Conservation (phyloP, 2,888 invertebrate species). For the Trichacis sp. region DNA sequence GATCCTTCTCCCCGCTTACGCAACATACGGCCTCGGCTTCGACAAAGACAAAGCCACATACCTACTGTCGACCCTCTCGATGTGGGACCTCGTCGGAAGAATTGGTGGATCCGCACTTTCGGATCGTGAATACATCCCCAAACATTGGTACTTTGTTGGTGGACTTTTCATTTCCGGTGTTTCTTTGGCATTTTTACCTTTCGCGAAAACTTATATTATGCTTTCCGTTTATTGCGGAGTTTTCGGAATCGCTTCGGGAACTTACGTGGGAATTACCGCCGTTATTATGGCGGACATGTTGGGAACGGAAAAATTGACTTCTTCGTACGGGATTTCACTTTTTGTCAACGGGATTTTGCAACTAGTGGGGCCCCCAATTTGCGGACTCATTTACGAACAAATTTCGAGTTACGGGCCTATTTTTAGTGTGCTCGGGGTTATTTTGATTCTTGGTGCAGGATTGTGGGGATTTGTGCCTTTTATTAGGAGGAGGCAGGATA, state of each 20-base stretch:
- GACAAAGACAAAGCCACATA: constrained; percentile 80
- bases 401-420: constrained; percentile 78
- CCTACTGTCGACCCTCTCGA: constrained; percentile 83
- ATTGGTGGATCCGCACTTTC: constrained; percentile 89
- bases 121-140: constrained; percentile 81
- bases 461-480: constrained; percentile 84
- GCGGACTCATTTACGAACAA: constrained; percentile 78
- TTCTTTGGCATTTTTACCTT: constrained; percentile 78
- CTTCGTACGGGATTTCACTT: constrained; percentile 87
- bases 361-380: constrained; percentile 85
- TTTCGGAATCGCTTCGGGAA: constrained; percentile 86
- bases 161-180: constrained; percentile 84
- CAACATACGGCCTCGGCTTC: constrained; percentile 75
- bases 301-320: constrained; percentile 85
- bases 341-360: constrained; percentile 88
- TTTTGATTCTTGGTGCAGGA: constrained; percentile 78
- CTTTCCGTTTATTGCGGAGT: constrained; percentile 80
- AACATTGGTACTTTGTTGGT: constrained; percentile 85
- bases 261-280: constrained; percentile 88
- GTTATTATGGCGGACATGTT: constrained; percentile 90
- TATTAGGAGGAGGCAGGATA: constrained; percentile 70
- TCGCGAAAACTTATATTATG: constrained; percentile 75
- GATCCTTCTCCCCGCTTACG: constrained; percentile 84
- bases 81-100: constrained; percentile 83
- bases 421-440: constrained; percentile 80